Base-by-base conservation (phyloP, 2,113 vertebrate genomes). In the Aspiorhynchus laticeps region DNA sequence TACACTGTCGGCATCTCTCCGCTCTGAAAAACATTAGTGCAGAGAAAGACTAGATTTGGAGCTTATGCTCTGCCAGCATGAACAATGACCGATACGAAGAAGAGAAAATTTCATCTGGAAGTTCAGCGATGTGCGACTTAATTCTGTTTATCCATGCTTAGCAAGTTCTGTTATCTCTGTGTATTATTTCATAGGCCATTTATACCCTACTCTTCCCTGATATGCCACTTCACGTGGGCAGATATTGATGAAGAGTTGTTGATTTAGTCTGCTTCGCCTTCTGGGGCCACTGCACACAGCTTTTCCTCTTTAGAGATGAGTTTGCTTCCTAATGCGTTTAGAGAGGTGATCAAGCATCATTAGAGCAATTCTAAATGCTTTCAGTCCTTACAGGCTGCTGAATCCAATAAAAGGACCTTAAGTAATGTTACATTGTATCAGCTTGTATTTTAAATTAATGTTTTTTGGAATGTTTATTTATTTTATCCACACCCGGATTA, bases 141-240 rank as follows among this genome's bases (percentile, higher is more conserved):
- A 83, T 69, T 69, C 17, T 69, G 80, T 83, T 83, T 51, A 73
- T 36, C 21, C 46, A 36, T 73, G 26, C 67, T 53, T 46, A 28
- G 41, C 80, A 69, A 48, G 3, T 67, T 26, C 61, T 31, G 61
- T 38, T 73, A 38, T 56, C 14, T 53, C 48, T 56, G 19, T 38
- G 67, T 69, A 69, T 83, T 69, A 46, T 69, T 81, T 81, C 79
- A 81, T 65, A 81, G 63, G 63, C 19, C 63, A 33, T 83, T 83
- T 69, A 33, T 69, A 46, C 41, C 41, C 43, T 24, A 48, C 26
- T 9, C 14, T 53, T 53, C 24, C 24, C 33, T 74, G 43, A 36
- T 38, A 33, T 84, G 82, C 65, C 63, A 56, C 24, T 56, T 84
- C 24, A 84, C 10, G 2, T 53, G 33, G 67, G 67, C 67, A 84